A percentile compares a stretch with the other conserved stretches of the same genome.
phyloP scores from a whole-genome alignment of 2,113 vertebrate species.

The Propithecus coquereli region DNA sequence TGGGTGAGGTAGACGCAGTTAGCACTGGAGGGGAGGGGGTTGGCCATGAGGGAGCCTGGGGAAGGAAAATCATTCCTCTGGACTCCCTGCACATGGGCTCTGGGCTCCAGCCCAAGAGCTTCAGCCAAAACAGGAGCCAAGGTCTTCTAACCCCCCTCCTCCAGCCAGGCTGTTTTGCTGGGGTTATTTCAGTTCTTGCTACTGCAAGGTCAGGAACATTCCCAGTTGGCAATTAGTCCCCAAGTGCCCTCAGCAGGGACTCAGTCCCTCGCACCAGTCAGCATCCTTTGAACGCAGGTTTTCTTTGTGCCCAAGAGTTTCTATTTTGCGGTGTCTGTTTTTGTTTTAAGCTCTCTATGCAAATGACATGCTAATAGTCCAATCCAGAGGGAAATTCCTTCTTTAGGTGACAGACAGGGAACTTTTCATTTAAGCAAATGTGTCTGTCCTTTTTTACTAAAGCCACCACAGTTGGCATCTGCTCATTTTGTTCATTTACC shows the following conservation, averaged over 20 bases:
- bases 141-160: neutral
- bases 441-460: neutral
- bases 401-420: slow-evolving; percentile 16
- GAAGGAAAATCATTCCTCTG: neutral
- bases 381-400: neutral
- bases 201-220: neutral
- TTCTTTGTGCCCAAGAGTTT: neutral
- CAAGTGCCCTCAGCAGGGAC: neutral
- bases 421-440: slow-evolving; percentile 8
- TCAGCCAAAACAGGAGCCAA: slow-evolving; percentile 52
- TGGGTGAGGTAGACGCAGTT: neutral
- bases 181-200: neutral
- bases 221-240: neutral
- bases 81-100: neutral
- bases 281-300: neutral
- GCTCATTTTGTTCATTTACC: slow-evolving; percentile 39
- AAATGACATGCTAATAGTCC: neutral
- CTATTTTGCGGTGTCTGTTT: neutral
- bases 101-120: slow-evolving; percentile 23
- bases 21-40: neutral
- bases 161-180: neutral
- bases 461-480: slow-evolving; percentile 6
- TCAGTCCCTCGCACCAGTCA: rapidly evolving
- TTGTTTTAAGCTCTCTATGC: neutral
- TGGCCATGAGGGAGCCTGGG: neutral